Evolutionary conservation across 2,888 invertebrate species (phyloP).

Genomic region (Parnassius orleans): DNA sequence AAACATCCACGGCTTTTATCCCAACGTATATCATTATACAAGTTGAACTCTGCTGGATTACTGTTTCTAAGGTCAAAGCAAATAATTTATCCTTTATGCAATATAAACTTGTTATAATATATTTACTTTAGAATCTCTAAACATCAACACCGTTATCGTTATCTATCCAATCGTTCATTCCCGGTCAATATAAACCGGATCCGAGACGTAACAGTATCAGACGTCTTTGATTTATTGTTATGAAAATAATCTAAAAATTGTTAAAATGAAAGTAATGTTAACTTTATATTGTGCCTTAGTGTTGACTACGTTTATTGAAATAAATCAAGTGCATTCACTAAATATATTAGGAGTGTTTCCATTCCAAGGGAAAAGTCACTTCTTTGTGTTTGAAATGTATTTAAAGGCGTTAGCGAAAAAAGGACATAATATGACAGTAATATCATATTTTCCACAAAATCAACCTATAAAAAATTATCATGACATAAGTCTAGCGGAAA

Average conservation of each 20-base stretch:
- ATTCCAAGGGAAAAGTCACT: constrained; percentile 85
- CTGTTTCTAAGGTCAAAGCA: no score
- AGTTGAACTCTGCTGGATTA: no score
- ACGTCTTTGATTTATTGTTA: constrained; percentile 11
- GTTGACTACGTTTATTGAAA: constrained; percentile 5
- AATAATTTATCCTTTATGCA: no score
- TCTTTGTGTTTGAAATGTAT: constrained; percentile 82
- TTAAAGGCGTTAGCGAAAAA: constrained; percentile 79
- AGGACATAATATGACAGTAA: constrained; percentile 85
- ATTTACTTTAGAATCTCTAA: not conserved
- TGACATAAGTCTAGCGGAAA: constrained; percentile 75
- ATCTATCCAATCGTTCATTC: constrained; percentile 16
- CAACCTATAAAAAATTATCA: constrained; percentile 75
- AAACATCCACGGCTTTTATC: no score
- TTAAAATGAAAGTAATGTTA: constrained; percentile 18
- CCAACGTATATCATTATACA: no score
- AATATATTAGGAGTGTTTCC: constrained; percentile 84
- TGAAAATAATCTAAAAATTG: constrained; percentile 1
- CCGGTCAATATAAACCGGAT: constrained; percentile 8
- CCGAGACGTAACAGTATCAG: not conserved
- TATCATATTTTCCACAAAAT: constrained; percentile 82
- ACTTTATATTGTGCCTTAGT: constrained; percentile 7
- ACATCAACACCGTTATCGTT: constrained; percentile 7
- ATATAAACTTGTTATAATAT: no score
- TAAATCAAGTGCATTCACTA: constrained; percentile 36